Conservation (phyloP, 2,113 vertebrate species). For the Entomyzon cyanotis region DNA sequence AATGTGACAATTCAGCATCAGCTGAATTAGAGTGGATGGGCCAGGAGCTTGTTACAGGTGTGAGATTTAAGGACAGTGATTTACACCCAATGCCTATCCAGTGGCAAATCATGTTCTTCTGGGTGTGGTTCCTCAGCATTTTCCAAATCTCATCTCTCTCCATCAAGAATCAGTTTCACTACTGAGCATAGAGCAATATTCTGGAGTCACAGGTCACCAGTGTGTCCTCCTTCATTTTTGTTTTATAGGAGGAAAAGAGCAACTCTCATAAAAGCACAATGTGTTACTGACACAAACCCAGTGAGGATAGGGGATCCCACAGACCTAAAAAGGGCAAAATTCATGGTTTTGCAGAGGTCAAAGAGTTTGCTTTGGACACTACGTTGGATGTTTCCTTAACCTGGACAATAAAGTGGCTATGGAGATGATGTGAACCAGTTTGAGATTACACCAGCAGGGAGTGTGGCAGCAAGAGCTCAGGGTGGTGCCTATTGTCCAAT, state of each 20-base stretch:
- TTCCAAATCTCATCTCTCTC: not conserved
- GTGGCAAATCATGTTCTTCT: not conserved
- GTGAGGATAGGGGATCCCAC: accelerated
- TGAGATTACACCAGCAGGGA: not conserved
- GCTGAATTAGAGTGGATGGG: not conserved
- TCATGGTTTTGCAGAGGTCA: not conserved
- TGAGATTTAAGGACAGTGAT: not conserved
- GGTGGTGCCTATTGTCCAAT: not conserved
- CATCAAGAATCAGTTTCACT: not conserved
- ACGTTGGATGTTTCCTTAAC: not conserved
- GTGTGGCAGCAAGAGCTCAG: not conserved
- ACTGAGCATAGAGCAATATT: not conserved
- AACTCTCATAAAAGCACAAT: not conserved
- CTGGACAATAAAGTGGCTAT: not conserved
- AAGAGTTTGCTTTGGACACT: not conserved
- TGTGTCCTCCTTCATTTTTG: not conserved
- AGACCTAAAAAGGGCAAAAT: not conserved
- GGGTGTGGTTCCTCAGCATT: not conserved
- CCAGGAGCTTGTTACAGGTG: not conserved
- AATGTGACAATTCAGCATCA: not conserved
- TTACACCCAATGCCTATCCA: not conserved
- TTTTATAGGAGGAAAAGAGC: not conserved
- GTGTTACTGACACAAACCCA: not conserved
- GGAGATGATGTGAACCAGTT: not conserved
- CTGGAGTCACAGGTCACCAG: not conserved